A percentile compares a stretch with the other conserved stretches of the same genome.
phyloP scores from a whole-genome alignment of 2,888 invertebrate species.

The Imbricaverruca yamaguchii region DNA sequence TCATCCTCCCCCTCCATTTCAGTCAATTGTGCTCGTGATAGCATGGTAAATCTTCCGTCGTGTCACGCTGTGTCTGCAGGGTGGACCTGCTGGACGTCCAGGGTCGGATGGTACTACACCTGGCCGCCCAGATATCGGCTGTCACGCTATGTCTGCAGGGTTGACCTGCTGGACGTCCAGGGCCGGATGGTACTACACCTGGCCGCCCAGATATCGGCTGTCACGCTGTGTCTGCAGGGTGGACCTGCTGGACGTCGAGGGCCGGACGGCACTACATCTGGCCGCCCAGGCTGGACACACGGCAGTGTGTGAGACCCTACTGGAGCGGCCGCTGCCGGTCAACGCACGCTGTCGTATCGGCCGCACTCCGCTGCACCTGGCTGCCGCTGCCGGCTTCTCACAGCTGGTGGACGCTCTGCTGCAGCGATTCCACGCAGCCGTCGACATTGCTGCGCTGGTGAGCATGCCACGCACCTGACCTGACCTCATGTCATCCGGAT shows the following conservation, averaged over 20 bases:
- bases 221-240: not conserved
- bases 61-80: too few species aligned
- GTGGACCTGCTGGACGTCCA: too few species aligned
- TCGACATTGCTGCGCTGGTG: slow-evolving; percentile 85
- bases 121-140: too few species aligned
- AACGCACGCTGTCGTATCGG: slow-evolving; percentile 93
- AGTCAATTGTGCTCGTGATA: too few species aligned
- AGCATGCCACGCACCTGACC: slow-evolving; percentile 21
- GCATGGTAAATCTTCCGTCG: too few species aligned
- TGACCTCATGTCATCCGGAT: not conserved
- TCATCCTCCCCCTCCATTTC: too few species aligned
- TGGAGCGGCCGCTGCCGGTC: slow-evolving; percentile 95
- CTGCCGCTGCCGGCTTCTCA: slow-evolving; percentile 84
- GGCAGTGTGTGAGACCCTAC: slow-evolving; percentile 86
- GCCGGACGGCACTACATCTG: slow-evolving; percentile 94
- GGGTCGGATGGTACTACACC: too few species aligned
- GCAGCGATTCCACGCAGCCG: slow-evolving; percentile 87
- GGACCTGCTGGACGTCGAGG: slow-evolving; percentile 54
- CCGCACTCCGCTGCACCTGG: slow-evolving; percentile 93
- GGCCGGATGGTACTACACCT: slow-evolving; percentile 95
- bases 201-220: slow-evolving; percentile 76
- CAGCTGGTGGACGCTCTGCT: slow-evolving; percentile 83
- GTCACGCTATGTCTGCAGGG: too few species aligned
- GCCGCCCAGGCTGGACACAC: slow-evolving; percentile 89
- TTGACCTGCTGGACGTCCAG: slow-evolving; percentile 52